Evolutionary conservation across 2,888 invertebrate species (phyloP), one percentile per base, ranked within the genome.

Genomic region (Pterostichus madidus): DNA sequence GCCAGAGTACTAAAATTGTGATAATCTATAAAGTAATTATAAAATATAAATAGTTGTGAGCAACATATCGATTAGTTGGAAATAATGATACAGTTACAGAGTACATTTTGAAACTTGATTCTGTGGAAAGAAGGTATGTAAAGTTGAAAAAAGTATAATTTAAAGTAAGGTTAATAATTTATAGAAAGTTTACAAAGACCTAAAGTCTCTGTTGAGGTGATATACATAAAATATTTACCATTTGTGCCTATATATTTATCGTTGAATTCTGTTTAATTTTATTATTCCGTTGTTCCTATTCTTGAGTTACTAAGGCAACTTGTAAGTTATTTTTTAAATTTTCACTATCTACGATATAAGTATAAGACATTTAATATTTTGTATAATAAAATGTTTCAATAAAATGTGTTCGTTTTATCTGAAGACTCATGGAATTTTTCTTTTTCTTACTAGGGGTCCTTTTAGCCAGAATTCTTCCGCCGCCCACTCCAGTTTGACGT

Each of bases 301-400:
- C 6, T 75, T 75, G 8, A 75, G 13, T 75, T 75, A 39, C 39
- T 13, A 64, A 73, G 73, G 17, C 75, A 75, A 75, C 49, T 39
- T 52, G 71, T 71, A 39, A 39, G 39, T 39, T 39, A 71, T 75
- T 35, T 56, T 61, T 59, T 78, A 78, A 78, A 78, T 78, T 61
- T 78, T 61, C 78, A 78, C 78, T 79, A 59, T 59, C 64, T 64
- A 64, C 46, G 49, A 79, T 59, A 75, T 17, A 61, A 17, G 44
- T 44, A 78, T 64, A 64, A 64, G 68, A 64, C 61, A 79, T 79
- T 79, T 79, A 64, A 68, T 79, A 79, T 79, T 79, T 79, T 79
- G 68, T 79, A 79, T 68, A 79, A 79, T 64, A 52, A 79, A 79
- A 79, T 68, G 79, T 68, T 78, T 44, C 49, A 79, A 79, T 64